Base-by-base conservation (phyloP, 2,797 vertebrate genomes). In the Intellagama lesueurii region DNA sequence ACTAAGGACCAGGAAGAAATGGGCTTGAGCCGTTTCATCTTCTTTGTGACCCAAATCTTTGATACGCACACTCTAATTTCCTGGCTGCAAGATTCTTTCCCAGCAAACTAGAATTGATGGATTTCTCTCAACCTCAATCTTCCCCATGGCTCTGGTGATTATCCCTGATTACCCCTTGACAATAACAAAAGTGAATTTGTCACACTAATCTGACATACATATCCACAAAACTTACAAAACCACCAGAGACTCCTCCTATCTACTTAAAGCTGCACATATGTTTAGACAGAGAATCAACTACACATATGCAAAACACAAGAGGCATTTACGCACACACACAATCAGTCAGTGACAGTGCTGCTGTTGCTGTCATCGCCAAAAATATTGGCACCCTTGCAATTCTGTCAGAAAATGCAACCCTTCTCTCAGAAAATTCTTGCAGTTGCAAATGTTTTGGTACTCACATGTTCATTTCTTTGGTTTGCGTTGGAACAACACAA, bases 41-140 rank as follows among this genome's bases (percentile, higher is more conserved):
- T 88, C 16, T 66, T 88, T 24, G 35, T 83, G 80, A 76, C 47
- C 44, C 80, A 83, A 52, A 66, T 78, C 66, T 79, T 66, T 84
- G 60, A 68, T 35, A 24, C 3, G 7, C 7, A n/a, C 52, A n/a
- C 68, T 24, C 66, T 77, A 24, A 52, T 19, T 87, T 80, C 66
- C 77, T 80, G 49, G n/a, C 30, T 60, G 14, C 56, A 7, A 44
- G n/a, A 56, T n/a, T 72, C 49, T n/a, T 68, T 7, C 32, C 3
- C 72, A 24, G 16, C 26, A 64, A 35, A 87, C 68, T 12, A 73
- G 68, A 75, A 5, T 72, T 69, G 60, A 88, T 7, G n/a, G 60
- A 40, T 84, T 88, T 88, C 49, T 26, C 35, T 19, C 44, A 35
- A 22, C 1, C 11, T 3, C 47, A 44, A n/a, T 28, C 35, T 87